Evolutionary conservation across 2,113 vertebrate genomes (phyloP).

Genomic region (Syngnathus typhle): DNA sequence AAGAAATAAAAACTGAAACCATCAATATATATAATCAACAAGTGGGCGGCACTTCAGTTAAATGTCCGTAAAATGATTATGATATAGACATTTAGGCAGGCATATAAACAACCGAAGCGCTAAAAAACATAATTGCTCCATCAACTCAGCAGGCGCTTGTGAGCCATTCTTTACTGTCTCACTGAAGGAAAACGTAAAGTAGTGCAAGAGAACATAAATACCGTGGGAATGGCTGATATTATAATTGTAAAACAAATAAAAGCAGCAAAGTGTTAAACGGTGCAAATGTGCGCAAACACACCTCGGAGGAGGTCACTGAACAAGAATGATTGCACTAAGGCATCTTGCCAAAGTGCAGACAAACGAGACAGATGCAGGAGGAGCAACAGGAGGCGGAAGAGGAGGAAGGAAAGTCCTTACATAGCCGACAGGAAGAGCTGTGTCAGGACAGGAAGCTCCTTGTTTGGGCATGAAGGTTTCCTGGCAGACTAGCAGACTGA

Average conservation of each 20-base stretch:
- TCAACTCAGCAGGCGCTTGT: conserved; percentile 18
- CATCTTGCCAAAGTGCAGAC: conserved; percentile 67
- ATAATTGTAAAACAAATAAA: neutral
- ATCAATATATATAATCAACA: neutral
- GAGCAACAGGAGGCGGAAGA: conserved; percentile 32
- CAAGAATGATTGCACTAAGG: conserved; percentile 57
- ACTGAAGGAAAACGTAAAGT: neutral
- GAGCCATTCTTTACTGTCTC: conserved; percentile 1
- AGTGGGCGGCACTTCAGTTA: conserved; percentile 1
- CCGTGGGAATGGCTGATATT: neutral
- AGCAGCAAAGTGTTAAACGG: neutral
- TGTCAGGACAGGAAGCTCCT: conserved; percentile 75
- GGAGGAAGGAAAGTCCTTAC: conserved; percentile 76
- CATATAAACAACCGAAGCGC: conserved; percentile 12
- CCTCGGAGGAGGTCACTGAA: conserved; percentile 28
- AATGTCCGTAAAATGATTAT: conserved; percentile 7
- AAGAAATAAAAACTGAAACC: neutral
- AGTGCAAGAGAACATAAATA: neutral
- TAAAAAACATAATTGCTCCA: conserved; percentile 29
- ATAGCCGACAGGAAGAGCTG: conserved; percentile 76
- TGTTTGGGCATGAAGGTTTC: conserved; percentile 75
- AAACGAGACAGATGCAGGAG: conserved; percentile 25
- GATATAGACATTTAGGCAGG: conserved; percentile 22
- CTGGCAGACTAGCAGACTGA: conserved; percentile 67
- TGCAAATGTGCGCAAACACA: conserved; percentile 16